Evolutionary conservation across 2,113 vertebrate genomes (phyloP).

Genomic region (Elgaria multicarinata): DNA sequence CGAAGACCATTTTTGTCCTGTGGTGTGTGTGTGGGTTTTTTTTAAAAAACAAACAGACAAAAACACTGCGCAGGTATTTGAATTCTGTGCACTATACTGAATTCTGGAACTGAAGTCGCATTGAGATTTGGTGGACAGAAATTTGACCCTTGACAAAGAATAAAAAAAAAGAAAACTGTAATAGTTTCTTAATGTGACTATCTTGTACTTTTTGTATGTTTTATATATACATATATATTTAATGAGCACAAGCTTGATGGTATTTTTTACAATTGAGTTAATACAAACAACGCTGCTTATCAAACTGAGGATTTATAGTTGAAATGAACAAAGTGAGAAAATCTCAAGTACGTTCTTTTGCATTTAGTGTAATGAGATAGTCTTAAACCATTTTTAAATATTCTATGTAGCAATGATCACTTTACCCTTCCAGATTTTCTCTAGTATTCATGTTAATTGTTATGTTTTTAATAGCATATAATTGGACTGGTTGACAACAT

Average conservation of each 20-base stretch:
- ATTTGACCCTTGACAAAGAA: conserved; percentile 89
- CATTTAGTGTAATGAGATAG: conserved; percentile 65
- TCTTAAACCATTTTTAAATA: conserved; percentile 63
- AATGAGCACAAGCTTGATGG: conserved; percentile 85
- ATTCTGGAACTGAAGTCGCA: conserved; percentile 91
- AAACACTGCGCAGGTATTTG: conserved; percentile 68
- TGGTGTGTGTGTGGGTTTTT: conserved; percentile 84
- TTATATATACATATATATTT: conserved; percentile 86
- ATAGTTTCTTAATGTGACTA: conserved; percentile 87
- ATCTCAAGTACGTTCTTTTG: conserved; percentile 70
- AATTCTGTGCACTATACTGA: conserved; percentile 83
- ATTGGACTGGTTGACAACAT: conserved; percentile 49
- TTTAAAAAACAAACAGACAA: conserved; percentile 56
- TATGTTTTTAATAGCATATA: conserved; percentile 69
- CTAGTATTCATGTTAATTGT: conserved; percentile 64
- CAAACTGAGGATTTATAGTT: conserved; percentile 73
- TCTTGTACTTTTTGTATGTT: conserved; percentile 87
- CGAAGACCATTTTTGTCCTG: conserved; percentile 97
- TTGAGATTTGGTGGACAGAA: conserved; percentile 93
- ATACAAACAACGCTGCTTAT: conserved; percentile 77
- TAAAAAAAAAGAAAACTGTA: conserved; percentile 92
- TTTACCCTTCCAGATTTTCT: conserved; percentile 71
- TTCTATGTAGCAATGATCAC: conserved; percentile 48
- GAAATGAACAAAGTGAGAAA: conserved; percentile 68
- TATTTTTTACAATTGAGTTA: conserved; percentile 82